Conservation (phyloP, 2,888 invertebrate genomes). For the Graphium colonna region DNA sequence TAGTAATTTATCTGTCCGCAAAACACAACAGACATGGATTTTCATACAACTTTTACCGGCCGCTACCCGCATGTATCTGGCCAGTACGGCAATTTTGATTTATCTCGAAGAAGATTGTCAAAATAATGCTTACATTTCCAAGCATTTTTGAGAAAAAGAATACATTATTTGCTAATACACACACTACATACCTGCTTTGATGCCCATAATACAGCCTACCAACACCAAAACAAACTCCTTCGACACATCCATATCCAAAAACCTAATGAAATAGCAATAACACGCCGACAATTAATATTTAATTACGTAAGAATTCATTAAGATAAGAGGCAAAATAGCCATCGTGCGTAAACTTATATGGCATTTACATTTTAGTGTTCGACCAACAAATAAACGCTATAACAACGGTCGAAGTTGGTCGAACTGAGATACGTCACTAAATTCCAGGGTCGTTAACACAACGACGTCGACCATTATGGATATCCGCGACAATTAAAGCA, state of each 20-base stretch:
- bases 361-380: conserved; percentile 13
- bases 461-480: conserved; percentile 17
- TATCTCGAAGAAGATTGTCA: no score
- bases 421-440: conserved; percentile 16
- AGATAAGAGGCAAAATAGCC: conserved; percentile 18
- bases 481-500: conserved; percentile 17
- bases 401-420: conserved; percentile 3
- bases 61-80: no score
- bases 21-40: no score
- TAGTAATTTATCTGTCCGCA: no score
- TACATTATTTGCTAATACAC: neutral
- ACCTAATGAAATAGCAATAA: conserved; percentile 12
- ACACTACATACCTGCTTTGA: conserved; percentile 13
- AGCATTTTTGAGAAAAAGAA: no score
- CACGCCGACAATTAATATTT: conserved; percentile 18
- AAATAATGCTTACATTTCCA: no score
- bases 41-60: no score
- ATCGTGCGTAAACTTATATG: conserved; percentile 18
- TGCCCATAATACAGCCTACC: conserved; percentile 1
- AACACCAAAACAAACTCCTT: conserved; percentile 7
- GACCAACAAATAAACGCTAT: conserved; percentile 7
- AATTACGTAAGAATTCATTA: conserved; percentile 21
- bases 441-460: conserved; percentile 14
- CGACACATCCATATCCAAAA: conserved; percentile 13
- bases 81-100: no score